These are phyloP conservation scores for Metellina segmentata DNA, from an alignment of 2,888 invertebrate species.

Conservation along the genomic window DNA sequence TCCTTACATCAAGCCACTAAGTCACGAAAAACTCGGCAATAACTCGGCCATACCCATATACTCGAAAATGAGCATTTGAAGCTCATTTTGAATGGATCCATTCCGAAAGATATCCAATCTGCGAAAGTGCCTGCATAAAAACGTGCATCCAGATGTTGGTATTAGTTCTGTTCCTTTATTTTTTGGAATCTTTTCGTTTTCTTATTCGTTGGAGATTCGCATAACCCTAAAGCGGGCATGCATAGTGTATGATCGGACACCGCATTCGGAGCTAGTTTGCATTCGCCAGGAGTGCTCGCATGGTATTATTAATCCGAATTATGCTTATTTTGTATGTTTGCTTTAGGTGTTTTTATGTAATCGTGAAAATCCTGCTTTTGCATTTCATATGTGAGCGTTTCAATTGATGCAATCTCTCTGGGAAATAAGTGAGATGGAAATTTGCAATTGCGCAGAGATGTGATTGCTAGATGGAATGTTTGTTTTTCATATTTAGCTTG, in stretches of 20 bases:
- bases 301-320: background rate
- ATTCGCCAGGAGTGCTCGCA: background rate
- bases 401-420: too few relatives aligned
- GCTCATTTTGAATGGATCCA: slow-evolving; percentile 10
- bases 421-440: too few relatives aligned
- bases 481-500: too few relatives aligned
- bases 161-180: background rate
- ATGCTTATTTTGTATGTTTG: background rate
- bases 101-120: slow-evolving; percentile 56
- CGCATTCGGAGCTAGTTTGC: background rate
- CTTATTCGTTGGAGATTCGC: background rate
- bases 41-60: background rate
- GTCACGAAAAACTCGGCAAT: background rate
- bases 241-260: background rate
- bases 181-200: too few relatives aligned
- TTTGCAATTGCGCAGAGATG: too few relatives aligned
- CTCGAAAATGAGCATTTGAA: background rate
- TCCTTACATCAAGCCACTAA: slow-evolving; percentile 8
- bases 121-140: slow-evolving; percentile 58
- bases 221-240: background rate
- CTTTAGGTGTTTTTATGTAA: background rate
- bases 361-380: background rate
- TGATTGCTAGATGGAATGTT: too few relatives aligned
- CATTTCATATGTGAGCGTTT: too few relatives aligned
- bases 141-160: slow-evolving; percentile 17